Conservation (phyloP, 1,140 invertebrate species). For the Sycobia sp. region DNA sequence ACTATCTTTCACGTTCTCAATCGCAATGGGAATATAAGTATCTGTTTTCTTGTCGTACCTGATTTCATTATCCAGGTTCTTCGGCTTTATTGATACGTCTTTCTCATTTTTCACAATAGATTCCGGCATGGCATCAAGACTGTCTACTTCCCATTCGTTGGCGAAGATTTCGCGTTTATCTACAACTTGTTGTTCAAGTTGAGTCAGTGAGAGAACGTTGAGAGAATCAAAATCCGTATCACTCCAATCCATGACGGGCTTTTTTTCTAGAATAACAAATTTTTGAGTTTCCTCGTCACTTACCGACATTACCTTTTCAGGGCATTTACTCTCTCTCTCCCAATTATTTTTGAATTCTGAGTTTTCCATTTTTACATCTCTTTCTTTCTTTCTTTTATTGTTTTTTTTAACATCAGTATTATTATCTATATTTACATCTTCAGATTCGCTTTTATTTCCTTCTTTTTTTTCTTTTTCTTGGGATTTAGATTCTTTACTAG, state of each 20-base stretch:
- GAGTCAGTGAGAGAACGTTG: conserved; percentile 52
- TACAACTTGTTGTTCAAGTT: conserved; percentile 45
- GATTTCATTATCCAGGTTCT: conserved; percentile 51
- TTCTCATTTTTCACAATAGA: neutral
- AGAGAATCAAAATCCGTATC: conserved; percentile 53
- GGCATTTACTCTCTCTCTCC: conserved; percentile 23
- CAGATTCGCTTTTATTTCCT: conserved; percentile 8
- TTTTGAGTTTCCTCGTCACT: conserved; percentile 32
- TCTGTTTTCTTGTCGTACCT: conserved; percentile 55
- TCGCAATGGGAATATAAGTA: conserved; percentile 55
- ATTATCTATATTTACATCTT: conserved; percentile 17
- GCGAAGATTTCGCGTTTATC: conserved; percentile 45
- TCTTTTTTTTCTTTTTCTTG: conserved; percentile 21
- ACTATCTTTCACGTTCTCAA: conserved; percentile 45
- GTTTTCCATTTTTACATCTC: conserved; percentile 28
- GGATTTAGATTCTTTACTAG: conserved; percentile 5
- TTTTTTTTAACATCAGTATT: conserved; percentile 13
- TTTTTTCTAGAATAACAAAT: conserved; percentile 29
- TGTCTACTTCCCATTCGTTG: conserved; percentile 60
- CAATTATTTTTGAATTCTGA: conserved; percentile 32
- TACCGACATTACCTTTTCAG: conserved; percentile 15
- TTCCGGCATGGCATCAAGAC: conserved; percentile 50
- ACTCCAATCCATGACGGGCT: conserved; percentile 39
- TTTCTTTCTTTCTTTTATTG: conserved; percentile 35
- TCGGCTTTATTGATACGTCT: conserved; percentile 6